These are phyloP conservation scores for Ageneiosus marmoratus DNA, from an alignment of 2,113 vertebrate genomes.

Conservation along the genomic window DNA sequence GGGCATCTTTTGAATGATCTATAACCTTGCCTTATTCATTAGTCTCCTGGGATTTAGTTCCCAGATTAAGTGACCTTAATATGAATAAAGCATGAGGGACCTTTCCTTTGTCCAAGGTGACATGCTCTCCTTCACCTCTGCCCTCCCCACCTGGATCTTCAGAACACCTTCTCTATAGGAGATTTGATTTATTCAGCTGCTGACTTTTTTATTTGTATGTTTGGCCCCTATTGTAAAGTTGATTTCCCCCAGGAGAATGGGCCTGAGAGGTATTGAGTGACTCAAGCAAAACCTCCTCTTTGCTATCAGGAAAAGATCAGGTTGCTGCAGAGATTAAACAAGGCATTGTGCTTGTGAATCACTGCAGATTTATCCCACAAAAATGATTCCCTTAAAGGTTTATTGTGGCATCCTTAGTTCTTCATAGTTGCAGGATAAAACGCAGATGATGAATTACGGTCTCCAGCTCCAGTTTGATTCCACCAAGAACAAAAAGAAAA, in stretches of 20 bases:
- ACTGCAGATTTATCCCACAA: conserved; percentile 18
- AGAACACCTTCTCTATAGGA: conserved; percentile 32
- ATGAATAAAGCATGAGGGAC: conserved; percentile 70
- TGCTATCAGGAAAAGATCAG: conserved; percentile 35
- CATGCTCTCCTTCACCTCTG: background rate
- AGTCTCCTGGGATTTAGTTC: conserved; percentile 55
- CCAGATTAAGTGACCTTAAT: conserved; percentile 22
- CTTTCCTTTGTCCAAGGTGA: conserved; percentile 53
- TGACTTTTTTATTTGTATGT: conserved; percentile 67
- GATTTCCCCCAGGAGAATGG: conserved; percentile 54
- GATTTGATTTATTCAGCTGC: conserved; percentile 65
- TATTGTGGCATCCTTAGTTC: background rate
- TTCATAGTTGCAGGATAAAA: background rate
- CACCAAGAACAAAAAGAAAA: background rate
- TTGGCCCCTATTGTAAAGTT: conserved; percentile 45
- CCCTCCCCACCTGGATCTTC: conserved; percentile 16
- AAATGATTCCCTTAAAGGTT: conserved; percentile 3
- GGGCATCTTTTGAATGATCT: conserved; percentile 6
- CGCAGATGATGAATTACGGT: conserved; percentile 16
- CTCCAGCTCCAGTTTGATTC: background rate
- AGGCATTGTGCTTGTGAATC: conserved; percentile 22
- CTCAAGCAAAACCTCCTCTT: conserved; percentile 22
- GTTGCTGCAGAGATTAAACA: conserved; percentile 42
- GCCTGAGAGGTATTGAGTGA: conserved; percentile 50
- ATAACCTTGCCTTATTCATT: conserved; percentile 13